Base-by-base conservation (phyloP, 2,113 vertebrate species). In the Alosa alosa region DNA sequence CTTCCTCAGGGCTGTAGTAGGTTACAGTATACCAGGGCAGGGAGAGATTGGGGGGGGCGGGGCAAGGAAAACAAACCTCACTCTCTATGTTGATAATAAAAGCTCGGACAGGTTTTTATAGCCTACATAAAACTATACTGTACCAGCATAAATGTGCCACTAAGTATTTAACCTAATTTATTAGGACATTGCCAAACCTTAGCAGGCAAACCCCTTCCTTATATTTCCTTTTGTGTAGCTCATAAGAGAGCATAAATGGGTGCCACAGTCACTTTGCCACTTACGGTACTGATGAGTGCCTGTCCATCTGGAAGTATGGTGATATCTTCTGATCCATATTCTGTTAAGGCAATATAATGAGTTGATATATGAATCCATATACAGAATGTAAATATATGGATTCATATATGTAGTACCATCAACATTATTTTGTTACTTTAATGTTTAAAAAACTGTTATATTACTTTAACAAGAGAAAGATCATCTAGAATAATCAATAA, bases 1-100 rank as follows among this genome's bases (percentile, higher is more conserved):
- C 96, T 60, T 96, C 96, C 45, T 87, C 91, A 1, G 97, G 96
- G 89, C 97, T 97, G 91, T 98, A 98, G 94, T 95, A 98, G 82
- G 97, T 91, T 68, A 98, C 96, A 0, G 95, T 95, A 83, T 92
- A 89, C 97, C 96, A 99, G 4, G 55, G 86, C 86, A 95, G 92
- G 81, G 90, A 90, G 13, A 98, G 46, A 7, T 84, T 31, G 31
- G 31, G 31, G 31, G 31, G 31, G 31, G 31, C 1, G 13, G n/a
- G n/a, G 22, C 45, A 13, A 31, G 64, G 25, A 68, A 68, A 39
- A 78, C 15, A 18, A 4, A 7, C 55, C 20, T 22, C 55, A 20
- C 18, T 60, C 5, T 60, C 55, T 60, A 60, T 22, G 4, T 60
- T 22, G 55, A 60, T 60, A 60, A 60, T 22, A 55, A 55, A 1